phyloP scores from a whole-genome alignment of 2,888 invertebrate species.

The Papilio demoleus region DNA sequence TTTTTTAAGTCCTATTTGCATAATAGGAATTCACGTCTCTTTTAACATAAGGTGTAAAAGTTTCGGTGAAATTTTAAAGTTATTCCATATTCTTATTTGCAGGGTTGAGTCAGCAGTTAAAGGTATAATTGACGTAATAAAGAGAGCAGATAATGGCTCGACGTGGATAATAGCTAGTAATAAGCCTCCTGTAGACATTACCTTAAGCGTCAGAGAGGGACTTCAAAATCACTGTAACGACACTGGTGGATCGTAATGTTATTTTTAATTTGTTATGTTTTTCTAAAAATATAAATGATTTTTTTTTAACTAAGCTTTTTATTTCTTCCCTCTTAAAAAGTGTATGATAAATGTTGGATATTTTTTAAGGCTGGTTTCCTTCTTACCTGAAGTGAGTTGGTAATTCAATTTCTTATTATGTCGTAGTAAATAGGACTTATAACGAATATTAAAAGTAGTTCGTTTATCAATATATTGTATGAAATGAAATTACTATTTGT shows the following conservation, averaged over 20 bases:
- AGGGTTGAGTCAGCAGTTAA: slow-evolving; percentile 73
- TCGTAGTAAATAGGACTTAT: too few species aligned
- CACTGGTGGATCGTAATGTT: not conserved
- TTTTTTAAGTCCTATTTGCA: too few species aligned
- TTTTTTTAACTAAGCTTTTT: not conserved
- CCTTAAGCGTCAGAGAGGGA: slow-evolving; percentile 57
- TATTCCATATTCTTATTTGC: slow-evolving; percentile 49
- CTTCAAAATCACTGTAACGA: slow-evolving; percentile 45
- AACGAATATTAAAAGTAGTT: not conserved
- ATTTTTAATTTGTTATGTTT: slow-evolving; percentile 8
- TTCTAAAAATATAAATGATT: not conserved
- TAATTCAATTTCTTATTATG: too few species aligned
- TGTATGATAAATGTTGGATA: too few species aligned
- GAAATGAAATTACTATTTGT: too few species aligned
- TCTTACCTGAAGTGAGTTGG: too few species aligned
- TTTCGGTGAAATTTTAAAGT: slow-evolving; percentile 36
- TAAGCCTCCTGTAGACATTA: slow-evolving; percentile 64
- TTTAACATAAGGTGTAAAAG: not conserved
- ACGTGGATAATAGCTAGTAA: slow-evolving; percentile 73
- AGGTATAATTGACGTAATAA: slow-evolving; percentile 70
- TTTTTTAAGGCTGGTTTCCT: not conserved
- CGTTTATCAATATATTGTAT: too few species aligned
- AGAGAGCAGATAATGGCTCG: slow-evolving; percentile 62
- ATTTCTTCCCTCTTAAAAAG: not conserved
- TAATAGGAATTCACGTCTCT: too few species aligned